Evolutionary conservation across 2,113 vertebrate genomes (phyloP), one percentile per base, ranked within the genome.

Genomic region (Petrocephalus zakoni): DNA sequence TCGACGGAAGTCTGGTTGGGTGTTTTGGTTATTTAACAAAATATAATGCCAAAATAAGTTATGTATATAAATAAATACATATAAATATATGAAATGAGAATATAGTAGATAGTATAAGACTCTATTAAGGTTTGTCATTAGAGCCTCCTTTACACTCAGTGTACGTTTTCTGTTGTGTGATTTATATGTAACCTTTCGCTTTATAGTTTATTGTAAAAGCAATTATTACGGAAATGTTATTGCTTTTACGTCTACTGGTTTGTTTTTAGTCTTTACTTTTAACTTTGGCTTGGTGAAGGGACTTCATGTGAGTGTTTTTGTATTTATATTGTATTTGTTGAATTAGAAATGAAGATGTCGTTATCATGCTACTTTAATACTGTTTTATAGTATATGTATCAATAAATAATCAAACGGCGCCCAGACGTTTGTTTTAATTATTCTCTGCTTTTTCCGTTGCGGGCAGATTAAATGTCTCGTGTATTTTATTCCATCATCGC

Each of bases 351-450:
- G 93, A 93, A 92, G 93, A 95, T 93, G 95, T 92, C 93, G 93
- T 96, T 95, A 94, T 94, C 93, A 92, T 94, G 94, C 94, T 96
- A 94, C 95, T 96, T 96, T 96, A 96, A 96, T 96, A 96, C 96
- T 95, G 95, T 96, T 96, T 96, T 96, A 96, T 96, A 96, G 96
- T 96, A 95, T 93, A 94, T 96, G 95, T 96, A 94, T 92, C 94
- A 96, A 96, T 96, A 96, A 96, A 93, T 88, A 92, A 94, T 94
- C 91, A 93, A 95, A 93, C 93, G 94, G 93, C 94, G 94, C 94
- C 88, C 88, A 91, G 92, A 90, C 61, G 85, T 58, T 87, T 84
- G n/a, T 51, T 86, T 51, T 61, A 88, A 25, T 55, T 29, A 90
- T 29, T 49, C 5, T 49, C 15, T 87, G 15, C 5, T 34, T 58